Conservation (phyloP, 2,797 vertebrate species). For the Paramormyrops hopkinsi region DNA sequence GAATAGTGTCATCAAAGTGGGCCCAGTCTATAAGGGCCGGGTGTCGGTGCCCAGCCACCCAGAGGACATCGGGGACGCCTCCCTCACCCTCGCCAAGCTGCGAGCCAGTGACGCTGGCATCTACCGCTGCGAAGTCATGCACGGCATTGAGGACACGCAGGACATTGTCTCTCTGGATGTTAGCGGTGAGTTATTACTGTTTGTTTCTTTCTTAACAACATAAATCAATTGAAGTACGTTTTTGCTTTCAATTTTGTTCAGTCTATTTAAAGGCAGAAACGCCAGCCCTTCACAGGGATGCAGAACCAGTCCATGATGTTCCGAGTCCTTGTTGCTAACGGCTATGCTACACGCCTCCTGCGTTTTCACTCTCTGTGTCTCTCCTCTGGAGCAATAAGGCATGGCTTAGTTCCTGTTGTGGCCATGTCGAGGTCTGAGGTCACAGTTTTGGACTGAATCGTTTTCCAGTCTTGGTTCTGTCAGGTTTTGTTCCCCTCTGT, state of each 20-base stretch:
- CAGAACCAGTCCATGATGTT: background rate
- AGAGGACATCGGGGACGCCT: constrained; percentile 62
- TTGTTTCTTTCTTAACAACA: background rate
- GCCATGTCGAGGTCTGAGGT: background rate
- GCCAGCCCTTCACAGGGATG: background rate
- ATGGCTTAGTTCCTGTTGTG: background rate
- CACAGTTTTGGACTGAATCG: background rate
- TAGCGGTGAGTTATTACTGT: constrained; percentile 61
- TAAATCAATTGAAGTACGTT: background rate
- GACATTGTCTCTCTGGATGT: constrained; percentile 63
- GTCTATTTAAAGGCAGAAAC: background rate
- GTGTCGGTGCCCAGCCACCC: constrained; percentile 66
- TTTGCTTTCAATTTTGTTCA: background rate
- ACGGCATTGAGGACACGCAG: constrained; percentile 79
- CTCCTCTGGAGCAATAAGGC: background rate
- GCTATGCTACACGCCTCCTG: background rate
- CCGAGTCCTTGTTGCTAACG: background rate
- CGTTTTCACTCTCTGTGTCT: background rate
- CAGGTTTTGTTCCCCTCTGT: background rate
- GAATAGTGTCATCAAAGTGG: constrained; percentile 72
- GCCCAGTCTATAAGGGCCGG: constrained; percentile 61
- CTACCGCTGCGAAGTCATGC: constrained; percentile 87
- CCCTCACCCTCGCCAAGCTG: constrained; percentile 64
- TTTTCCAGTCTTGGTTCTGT: background rate
- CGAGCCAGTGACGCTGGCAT: constrained; percentile 76